Conservation (phyloP, 2,797 vertebrate genomes). For the Phyllotis vaccarum region DNA sequence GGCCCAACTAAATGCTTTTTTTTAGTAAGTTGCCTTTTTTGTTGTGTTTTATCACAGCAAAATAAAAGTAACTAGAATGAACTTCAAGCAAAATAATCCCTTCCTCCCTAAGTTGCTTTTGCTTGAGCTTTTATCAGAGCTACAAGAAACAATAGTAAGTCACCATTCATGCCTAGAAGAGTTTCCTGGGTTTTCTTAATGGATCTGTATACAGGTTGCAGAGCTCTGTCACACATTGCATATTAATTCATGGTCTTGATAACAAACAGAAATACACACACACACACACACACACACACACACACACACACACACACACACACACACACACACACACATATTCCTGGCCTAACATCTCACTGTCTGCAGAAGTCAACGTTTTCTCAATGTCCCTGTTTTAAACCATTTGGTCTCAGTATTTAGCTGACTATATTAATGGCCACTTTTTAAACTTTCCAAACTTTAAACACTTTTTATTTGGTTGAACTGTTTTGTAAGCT, state of each 20-base stretch:
- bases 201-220: background rate
- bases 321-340: too few species aligned
- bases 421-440: background rate
- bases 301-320: too few species aligned
- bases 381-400: background rate
- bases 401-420: background rate
- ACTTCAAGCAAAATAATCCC: background rate
- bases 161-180: background rate
- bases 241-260: background rate
- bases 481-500: conserved; percentile 35
- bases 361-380: background rate
- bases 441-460: conserved; percentile 50
- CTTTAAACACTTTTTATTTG: conserved; percentile 32
- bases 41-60: background rate
- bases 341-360: background rate
- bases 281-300: too few species aligned
- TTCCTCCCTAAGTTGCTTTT: background rate
- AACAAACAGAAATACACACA: background rate
- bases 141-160: background rate
- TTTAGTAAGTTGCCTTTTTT: too few species aligned
- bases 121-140: background rate
- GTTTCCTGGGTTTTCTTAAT: background rate
- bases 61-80: background rate
- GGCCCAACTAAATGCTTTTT: background rate
- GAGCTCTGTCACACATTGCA: background rate